phyloP scores from a whole-genome alignment of 2,797 vertebrate species.

The Falco biarmicus region DNA sequence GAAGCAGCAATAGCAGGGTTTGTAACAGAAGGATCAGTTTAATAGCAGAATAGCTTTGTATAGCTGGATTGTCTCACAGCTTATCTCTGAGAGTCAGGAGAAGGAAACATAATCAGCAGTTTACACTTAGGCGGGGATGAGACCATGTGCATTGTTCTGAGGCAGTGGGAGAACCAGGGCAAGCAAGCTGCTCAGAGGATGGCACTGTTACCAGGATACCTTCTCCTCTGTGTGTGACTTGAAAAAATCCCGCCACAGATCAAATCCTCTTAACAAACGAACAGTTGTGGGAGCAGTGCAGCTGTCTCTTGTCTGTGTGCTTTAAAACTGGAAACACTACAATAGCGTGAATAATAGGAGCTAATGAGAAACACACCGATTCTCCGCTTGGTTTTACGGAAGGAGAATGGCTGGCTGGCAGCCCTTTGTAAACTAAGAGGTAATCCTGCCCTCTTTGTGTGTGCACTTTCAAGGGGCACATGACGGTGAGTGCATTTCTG shows the following conservation, averaged over 20 bases:
- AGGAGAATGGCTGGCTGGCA: background rate
- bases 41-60: background rate
- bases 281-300: background rate
- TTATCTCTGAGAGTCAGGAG: background rate
- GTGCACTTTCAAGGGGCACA: background rate
- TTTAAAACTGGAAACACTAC: background rate
- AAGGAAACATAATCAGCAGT: background rate
- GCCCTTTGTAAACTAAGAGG: background rate
- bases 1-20: background rate
- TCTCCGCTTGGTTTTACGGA: background rate
- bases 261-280: slow-evolving; percentile 27
- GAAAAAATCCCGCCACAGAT: background rate
- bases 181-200: background rate
- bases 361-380: background rate
- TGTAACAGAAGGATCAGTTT: background rate
- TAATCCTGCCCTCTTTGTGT: background rate
- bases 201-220: background rate
- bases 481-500: accelerated
- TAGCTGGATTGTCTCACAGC: background rate
- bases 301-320: background rate
- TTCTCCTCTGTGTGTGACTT: background rate
- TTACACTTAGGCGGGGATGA: background rate
- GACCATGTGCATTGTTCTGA: accelerated
- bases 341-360: background rate
- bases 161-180: background rate